phyloP scores from a whole-genome alignment of 2,113 vertebrate genomes.

The Romanogobio albipinnatus region DNA sequence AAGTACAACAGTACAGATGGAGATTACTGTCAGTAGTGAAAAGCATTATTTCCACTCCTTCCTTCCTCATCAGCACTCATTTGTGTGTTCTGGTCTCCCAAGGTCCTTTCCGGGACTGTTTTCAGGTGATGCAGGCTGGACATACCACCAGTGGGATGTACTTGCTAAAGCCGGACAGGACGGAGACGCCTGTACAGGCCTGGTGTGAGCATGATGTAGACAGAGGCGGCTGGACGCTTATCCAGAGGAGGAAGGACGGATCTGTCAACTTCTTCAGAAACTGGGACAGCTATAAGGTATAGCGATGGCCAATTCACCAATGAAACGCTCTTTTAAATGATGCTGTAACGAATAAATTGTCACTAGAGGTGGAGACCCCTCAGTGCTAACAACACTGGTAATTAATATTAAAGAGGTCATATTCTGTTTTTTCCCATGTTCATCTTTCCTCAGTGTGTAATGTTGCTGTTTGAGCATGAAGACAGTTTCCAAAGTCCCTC shows the following conservation, averaged over 20 bases:
- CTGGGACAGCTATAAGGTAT: conserved; percentile 97
- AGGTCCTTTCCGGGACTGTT: conserved; percentile 96
- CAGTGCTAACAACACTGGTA: too few relatives aligned
- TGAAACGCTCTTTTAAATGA: not conserved
- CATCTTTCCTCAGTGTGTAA: too few relatives aligned
- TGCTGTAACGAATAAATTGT: not conserved
- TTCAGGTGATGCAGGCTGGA: conserved; percentile 88
- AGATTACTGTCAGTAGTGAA: not conserved
- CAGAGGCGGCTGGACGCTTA: conserved; percentile 94
- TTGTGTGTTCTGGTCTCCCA: conserved; percentile 53
- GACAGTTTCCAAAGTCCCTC: too few relatives aligned
- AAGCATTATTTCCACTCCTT: not conserved
- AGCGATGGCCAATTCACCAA: not conserved
- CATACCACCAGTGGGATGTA: conserved; percentile 90
- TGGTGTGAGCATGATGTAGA: conserved; percentile 97
- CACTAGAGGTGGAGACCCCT: not conserved
- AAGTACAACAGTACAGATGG: not conserved
- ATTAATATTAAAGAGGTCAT: too few relatives aligned
- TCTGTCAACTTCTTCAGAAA: conserved; percentile 98
- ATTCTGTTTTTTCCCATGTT: too few relatives aligned
- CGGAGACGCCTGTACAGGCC: conserved; percentile 83
- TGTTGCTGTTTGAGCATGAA: too few relatives aligned
- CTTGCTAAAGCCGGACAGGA: conserved; percentile 86
- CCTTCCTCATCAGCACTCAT: not conserved
- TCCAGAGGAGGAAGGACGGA: conserved; percentile 92